phyloP scores from a whole-genome alignment of 1,140 invertebrate genomes.

The Pygmarrhopalites habei region DNA sequence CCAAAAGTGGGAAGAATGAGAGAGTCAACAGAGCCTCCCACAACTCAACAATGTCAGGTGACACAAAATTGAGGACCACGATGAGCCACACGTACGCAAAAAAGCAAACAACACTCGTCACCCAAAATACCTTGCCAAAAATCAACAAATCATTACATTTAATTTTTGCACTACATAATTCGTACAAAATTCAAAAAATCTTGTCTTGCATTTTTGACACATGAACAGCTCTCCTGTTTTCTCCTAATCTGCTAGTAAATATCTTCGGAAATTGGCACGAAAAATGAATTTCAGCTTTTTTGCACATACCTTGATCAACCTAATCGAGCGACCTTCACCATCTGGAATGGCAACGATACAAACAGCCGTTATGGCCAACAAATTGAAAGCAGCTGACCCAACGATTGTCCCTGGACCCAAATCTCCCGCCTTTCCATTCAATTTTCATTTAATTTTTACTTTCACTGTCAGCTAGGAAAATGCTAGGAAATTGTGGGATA shows the following conservation, averaged over 20 bases:
- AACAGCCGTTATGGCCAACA: constrained; percentile 54
- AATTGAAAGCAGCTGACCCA: constrained; percentile 58
- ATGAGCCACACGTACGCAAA: constrained; percentile 62
- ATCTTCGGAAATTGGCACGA: too few species aligned
- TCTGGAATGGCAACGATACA: constrained; percentile 53
- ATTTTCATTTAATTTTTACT: too few species aligned
- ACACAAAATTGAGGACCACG: constrained; percentile 49
- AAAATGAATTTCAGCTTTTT: too few species aligned
- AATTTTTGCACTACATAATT: neutral
- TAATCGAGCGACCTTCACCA: constrained; percentile 49
- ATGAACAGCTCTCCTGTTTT: constrained; percentile 49
- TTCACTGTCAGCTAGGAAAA: too few species aligned
- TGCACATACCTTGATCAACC: constrained; percentile 48
- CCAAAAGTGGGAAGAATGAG: constrained; percentile 53
- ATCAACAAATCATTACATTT: neutral
- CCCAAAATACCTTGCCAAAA: constrained; percentile 49
- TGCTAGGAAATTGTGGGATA: too few species aligned
- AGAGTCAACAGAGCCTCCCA: constrained; percentile 59
- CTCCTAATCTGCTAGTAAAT: too few species aligned
- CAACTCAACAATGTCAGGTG: constrained; percentile 51
- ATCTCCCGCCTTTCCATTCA: too few species aligned
- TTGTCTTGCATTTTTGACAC: too few species aligned
- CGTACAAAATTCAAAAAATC: constrained; percentile 42
- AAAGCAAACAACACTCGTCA: constrained; percentile 52
- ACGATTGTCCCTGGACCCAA: constrained; percentile 61